A percentile compares a stretch with the other conserved stretches of the same genome.
Conservation (phyloP, 1,140 invertebrate species). For the Dinoponera quadriceps region DNA sequence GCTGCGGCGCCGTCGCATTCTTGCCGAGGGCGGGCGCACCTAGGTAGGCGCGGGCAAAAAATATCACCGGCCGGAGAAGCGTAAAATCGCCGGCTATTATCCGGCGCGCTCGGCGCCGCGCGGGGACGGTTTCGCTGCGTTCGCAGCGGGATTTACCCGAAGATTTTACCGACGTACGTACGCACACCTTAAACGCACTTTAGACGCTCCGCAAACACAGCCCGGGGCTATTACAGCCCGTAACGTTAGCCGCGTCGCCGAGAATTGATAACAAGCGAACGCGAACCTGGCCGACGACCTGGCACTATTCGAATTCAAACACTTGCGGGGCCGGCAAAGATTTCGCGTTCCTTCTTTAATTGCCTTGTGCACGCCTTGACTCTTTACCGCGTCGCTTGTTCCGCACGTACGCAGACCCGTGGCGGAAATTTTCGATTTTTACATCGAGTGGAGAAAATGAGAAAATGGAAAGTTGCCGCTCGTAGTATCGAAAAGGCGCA, state of each 20-base stretch:
- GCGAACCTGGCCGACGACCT: conserved; percentile 14
- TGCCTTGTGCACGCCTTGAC: too few relatives aligned
- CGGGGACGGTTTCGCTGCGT: conserved; percentile 28
- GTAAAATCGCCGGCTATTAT: conserved; percentile 21
- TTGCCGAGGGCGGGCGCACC: neutral
- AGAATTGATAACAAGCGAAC: conserved; percentile 67
- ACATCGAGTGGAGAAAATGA: too few relatives aligned
- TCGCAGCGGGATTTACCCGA: conserved; percentile 4
- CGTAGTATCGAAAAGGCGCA: too few relatives aligned
- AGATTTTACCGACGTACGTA: neutral
- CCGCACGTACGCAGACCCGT: too few relatives aligned
- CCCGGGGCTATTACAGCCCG: conserved; percentile 67
- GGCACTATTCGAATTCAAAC: too few relatives aligned
- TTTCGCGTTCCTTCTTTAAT: too few relatives aligned
- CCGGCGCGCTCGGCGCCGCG: neutral
- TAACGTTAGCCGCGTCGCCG: conserved; percentile 57
- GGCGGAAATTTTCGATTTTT: too few relatives aligned
- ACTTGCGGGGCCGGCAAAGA: too few relatives aligned
- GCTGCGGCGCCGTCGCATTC: conserved; percentile 32
- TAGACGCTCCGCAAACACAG: conserved; percentile 68
- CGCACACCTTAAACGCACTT: conserved; percentile 48
- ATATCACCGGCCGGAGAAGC: conserved; percentile 7
- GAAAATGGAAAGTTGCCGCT: too few relatives aligned
- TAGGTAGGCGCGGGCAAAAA: neutral
- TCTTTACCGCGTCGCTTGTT: too few relatives aligned